A percentile compares a stretch with the other conserved stretches of the same genome.
Conservation (phyloP, 2,113 vertebrate species). For the Caretta caretta region DNA sequence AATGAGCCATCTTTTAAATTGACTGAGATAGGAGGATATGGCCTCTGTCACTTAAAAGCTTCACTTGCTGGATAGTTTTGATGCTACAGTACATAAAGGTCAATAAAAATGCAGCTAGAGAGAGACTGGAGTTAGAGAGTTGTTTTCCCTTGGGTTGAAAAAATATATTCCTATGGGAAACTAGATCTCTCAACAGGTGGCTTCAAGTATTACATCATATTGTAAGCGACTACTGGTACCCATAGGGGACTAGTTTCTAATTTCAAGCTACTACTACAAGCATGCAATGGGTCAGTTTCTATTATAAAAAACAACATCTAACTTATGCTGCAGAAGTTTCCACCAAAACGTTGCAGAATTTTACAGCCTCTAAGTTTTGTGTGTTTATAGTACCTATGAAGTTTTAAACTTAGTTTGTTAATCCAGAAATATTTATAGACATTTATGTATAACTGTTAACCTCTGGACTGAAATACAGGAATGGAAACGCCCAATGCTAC, state of each 20-base stretch:
- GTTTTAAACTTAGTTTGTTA: constrained; percentile 14
- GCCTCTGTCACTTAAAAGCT: background rate
- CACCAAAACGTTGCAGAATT: background rate
- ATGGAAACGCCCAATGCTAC: background rate
- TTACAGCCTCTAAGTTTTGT: background rate
- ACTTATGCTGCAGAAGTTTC: constrained; percentile 2
- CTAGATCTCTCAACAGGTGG: background rate
- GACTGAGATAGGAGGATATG: background rate
- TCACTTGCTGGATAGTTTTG: background rate
- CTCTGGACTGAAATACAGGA: constrained; percentile 33
- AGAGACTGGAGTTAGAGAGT: background rate
- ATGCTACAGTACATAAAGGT: background rate
- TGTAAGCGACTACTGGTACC: background rate
- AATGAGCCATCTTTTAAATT: background rate
- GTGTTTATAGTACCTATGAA: background rate
- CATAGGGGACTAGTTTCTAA: background rate
- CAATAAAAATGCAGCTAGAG: background rate
- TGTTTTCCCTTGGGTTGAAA: background rate
- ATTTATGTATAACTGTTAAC: constrained; percentile 61
- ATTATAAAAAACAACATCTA: rapidly evolving
- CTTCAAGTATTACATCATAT: background rate
- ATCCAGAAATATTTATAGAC: constrained; percentile 54
- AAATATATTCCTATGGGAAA: background rate
- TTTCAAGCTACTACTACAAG: background rate
- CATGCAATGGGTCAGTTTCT: rapidly evolving